Base-by-base conservation (phyloP, 1,140 invertebrate genomes). In the Zaprionus capensis region DNA sequence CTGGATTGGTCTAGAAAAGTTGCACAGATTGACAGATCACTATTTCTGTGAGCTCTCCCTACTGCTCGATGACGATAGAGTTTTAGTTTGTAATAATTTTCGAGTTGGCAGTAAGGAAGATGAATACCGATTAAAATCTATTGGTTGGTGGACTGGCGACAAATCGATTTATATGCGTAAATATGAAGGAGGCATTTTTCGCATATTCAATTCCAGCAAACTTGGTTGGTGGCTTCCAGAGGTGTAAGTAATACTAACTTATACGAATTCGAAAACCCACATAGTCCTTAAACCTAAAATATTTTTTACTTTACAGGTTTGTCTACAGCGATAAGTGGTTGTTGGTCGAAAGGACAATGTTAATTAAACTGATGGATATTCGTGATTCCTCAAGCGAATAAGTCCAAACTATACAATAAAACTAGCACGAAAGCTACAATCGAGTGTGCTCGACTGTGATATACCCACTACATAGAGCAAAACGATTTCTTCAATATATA, bases 1-100 rank as follows among this genome's bases (percentile, higher is more conserved):
- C 17, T 58, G 56, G 56, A 17, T 58, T 34, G 56, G 56, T 24
- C 28, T 58, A 15, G 56, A 58, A 31, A 36, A 2, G 12, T 15
- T 58, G 26, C 56, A 58, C 31, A 58, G 28, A 58, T 15, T 58
- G 36, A 58, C 56, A 17, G 11, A 9, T 11, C 2, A 17, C 17
- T 12, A 7, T 7, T 4, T 1, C 4, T 22, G 20, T 22, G 46
- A 49, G 20, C 46, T 49, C 9, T 12, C 12, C 46, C 11, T 49
- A 12, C 20, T 12, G 46, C 11, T 49, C 4, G 20, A 22, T 12
- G 46, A 49, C 12, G 17, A 4, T 12, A 49, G 1, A 1, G 20
- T 14, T 12, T 12, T 22, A 22, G 12, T 22, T 22, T 49, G 17
- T 11, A 2, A 11, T 1, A 11, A 49, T 4, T 49, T 49, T 22